Evolutionary conservation across 1,140 invertebrate genomes (phyloP).

Genomic region (Drosophila ohnishii): DNA sequence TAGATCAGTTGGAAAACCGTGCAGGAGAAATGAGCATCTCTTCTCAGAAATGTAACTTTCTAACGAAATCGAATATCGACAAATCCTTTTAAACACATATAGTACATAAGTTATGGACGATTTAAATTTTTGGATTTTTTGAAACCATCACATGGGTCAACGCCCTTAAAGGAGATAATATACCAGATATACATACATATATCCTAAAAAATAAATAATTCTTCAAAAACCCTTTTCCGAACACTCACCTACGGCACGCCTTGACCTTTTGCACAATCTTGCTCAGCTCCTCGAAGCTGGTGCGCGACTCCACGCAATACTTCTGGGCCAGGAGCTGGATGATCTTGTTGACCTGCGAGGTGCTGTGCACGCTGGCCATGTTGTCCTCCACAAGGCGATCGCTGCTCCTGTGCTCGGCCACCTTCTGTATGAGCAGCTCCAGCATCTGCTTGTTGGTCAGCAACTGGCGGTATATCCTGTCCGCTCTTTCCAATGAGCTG

Average conservation of each 20-base stretch:
- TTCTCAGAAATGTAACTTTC: no score
- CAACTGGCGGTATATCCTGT: slow-evolving; percentile 95
- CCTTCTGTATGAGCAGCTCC: slow-evolving; percentile 85
- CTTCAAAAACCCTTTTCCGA: no score
- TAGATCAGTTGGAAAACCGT: no score
- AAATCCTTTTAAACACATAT: no score
- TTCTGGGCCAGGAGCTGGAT: slow-evolving; percentile 94
- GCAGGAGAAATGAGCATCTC: no score
- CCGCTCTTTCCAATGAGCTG: slow-evolving; percentile 95
- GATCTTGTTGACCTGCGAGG: slow-evolving; percentile 90
- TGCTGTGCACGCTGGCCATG: slow-evolving; percentile 83
- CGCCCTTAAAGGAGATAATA: no score
- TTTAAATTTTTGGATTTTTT: no score
- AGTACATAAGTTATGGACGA: no score
- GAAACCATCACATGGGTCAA: no score
- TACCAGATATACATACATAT: no score
- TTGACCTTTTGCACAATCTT: slow-evolving; percentile 97
- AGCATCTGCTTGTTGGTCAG: slow-evolving; percentile 94
- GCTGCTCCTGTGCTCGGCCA: slow-evolving; percentile 78
- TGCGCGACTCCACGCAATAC: slow-evolving; percentile 97
- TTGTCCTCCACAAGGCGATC: slow-evolving; percentile 83
- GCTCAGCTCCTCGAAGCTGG: slow-evolving; percentile 97
- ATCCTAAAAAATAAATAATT: no score
- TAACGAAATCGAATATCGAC: no score
- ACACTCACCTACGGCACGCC: slow-evolving; percentile 87